Evolutionary conservation across 2,113 vertebrate species (phyloP).

Genomic region (Bombycilla garrulus): DNA sequence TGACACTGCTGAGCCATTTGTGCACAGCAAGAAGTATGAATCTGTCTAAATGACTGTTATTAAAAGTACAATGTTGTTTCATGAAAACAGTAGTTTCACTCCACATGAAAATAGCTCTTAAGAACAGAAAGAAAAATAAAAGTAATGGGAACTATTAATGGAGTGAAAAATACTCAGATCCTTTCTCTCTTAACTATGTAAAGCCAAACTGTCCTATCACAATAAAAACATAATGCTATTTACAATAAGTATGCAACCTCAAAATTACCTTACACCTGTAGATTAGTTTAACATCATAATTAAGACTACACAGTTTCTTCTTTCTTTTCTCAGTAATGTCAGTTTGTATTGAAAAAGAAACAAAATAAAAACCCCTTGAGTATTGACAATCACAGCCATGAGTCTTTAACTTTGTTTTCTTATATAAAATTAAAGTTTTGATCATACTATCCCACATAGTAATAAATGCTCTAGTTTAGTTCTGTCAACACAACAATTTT

Average conservation of each 20-base stretch:
- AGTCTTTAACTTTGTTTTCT: not conserved
- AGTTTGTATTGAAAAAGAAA: not conserved
- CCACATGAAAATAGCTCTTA: not conserved
- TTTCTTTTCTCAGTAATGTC: not conserved
- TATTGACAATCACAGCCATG: not conserved
- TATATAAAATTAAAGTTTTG: not conserved
- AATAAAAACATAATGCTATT: not conserved
- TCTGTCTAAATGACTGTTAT: conserved; percentile 11
- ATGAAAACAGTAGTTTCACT: not conserved
- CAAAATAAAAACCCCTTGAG: fast-evolving
- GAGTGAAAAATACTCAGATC: not conserved
- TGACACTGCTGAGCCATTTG: not conserved
- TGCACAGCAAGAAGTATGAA: conserved; percentile 4
- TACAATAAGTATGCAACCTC: not conserved
- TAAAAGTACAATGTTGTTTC: not conserved
- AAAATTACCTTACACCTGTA: not conserved
- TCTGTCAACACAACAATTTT: not conserved
- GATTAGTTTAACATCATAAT: not conserved
- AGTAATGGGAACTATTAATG: not conserved
- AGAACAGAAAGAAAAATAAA: not conserved
- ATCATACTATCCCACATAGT: not conserved
- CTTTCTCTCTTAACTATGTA: not conserved
- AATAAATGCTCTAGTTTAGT: not conserved
- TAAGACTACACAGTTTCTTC: not conserved
- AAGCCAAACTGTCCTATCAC: not conserved